phyloP scores from a whole-genome alignment of 30 jellyfish, hydroid and myxozoan species.

The Aurelia sp. region DNA sequence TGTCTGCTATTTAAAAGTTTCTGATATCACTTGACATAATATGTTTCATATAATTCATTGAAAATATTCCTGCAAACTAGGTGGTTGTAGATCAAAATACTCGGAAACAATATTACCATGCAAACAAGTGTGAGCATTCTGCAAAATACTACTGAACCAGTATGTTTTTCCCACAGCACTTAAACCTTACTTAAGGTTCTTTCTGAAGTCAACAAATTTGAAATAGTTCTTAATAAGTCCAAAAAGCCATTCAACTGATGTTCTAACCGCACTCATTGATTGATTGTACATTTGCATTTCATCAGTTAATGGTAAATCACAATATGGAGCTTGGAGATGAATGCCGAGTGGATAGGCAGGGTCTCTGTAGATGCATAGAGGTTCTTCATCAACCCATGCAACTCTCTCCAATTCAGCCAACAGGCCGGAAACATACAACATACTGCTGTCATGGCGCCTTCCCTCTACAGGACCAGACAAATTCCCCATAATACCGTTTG shows the following conservation, averaged over 20 bases:
- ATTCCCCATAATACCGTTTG: no score
- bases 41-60: not conserved
- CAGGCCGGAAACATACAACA: no score
- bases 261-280: constrained; percentile 55
- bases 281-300: constrained; percentile 1
- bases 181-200: constrained; percentile 48
- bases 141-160: constrained; percentile 26
- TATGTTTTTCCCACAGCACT: constrained; percentile 62
- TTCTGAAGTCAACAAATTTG: constrained; percentile 61
- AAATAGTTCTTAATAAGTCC: constrained; percentile 57
- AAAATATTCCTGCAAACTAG: constrained; percentile 37
- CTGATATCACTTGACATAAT: no score
- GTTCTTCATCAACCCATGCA: constrained; percentile 21
- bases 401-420: no score
- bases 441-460: no score
- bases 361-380: constrained; percentile 53
- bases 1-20: no score
- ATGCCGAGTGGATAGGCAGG: constrained; percentile 46
- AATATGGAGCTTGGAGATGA: constrained; percentile 14
- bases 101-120: constrained; percentile 54
- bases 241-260: constrained; percentile 61
- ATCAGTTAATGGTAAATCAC: no score
- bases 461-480: no score
- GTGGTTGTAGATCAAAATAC: constrained; percentile 68
- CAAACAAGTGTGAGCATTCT: constrained; percentile 64